These are phyloP conservation scores for Dendrolimus kikuchii DNA, from an alignment of 1,140 invertebrate species.

Conservation along the genomic window DNA sequence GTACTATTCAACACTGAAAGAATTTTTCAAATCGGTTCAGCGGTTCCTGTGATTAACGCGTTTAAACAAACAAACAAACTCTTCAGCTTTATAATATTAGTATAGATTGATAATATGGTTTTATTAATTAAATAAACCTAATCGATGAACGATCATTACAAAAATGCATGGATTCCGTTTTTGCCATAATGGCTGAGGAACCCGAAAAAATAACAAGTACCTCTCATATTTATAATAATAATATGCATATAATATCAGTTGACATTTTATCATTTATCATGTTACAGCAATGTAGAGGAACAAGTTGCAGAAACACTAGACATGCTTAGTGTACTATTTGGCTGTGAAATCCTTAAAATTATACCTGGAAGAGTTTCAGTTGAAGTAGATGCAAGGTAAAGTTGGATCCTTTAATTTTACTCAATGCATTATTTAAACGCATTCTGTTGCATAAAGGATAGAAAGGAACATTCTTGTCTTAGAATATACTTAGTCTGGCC, in stretches of 20 bases:
- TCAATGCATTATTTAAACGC: not conserved
- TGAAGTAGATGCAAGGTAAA: constrained; percentile 96
- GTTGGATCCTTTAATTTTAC: not conserved
- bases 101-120: too few relatives aligned
- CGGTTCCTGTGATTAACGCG: too few relatives aligned
- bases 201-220: too few relatives aligned
- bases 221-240: too few relatives aligned
- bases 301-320: constrained; percentile 90
- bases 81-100: too few relatives aligned
- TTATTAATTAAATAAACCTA: constrained; percentile 2
- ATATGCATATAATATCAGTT: too few relatives aligned
- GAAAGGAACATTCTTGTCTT: too few relatives aligned
- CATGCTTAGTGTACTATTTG: constrained; percentile 96
- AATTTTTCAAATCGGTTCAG: too few relatives aligned
- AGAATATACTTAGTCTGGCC: too few relatives aligned
- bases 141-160: not conserved
- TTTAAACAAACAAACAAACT: too few relatives aligned
- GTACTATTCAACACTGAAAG: too few relatives aligned
- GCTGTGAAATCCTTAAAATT: constrained; percentile 97
- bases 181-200: too few relatives aligned
- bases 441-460: not conserved
- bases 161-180: not conserved
- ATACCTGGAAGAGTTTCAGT: constrained; percentile 98
- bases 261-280: constrained; percentile 6
- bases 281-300: constrained; percentile 77